Evolutionary conservation across 2,797 vertebrate species (phyloP).

Genomic region (Sebastes vulpes): DNA sequence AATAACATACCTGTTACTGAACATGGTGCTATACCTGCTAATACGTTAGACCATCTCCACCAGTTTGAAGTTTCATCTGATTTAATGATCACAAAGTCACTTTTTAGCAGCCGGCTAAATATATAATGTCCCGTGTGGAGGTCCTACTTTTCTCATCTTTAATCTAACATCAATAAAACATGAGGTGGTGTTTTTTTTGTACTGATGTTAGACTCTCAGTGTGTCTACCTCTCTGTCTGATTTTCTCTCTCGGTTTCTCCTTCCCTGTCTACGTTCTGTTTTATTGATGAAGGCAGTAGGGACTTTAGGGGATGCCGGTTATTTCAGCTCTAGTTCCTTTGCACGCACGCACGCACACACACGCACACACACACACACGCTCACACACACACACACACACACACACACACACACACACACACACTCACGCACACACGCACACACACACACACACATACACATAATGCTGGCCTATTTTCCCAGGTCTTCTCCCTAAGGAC

Average conservation of each 20-base stretch:
- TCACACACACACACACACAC: conserved; percentile 5
- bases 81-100: not conserved
- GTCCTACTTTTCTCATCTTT: not conserved
- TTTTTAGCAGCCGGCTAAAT: not conserved
- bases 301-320: conserved; percentile 78
- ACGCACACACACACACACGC: not conserved
- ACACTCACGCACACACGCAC: not conserved
- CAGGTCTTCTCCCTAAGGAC: conserved; percentile 68
- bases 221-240: conserved; percentile 13
- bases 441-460: conserved; percentile 22
- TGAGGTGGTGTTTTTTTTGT: conserved; percentile 5
- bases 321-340: conserved; percentile 85
- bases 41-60: accelerated
- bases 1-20: not conserved
- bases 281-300: conserved; percentile 83
- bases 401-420: not conserved
- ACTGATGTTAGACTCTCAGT: not conserved
- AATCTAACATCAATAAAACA: conserved; percentile 19
- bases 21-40: not conserved
- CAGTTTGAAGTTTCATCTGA: not conserved
- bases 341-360: conserved; percentile 1
- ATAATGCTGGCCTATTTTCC: conserved; percentile 72
- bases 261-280: conserved; percentile 61
- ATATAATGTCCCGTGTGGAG: not conserved
- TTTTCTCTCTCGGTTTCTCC: conserved; percentile 29